A percentile compares a stretch with the other conserved stretches of the same genome.
These are phyloP conservation scores for Yasuhikotakia modesta DNA, from an alignment of 2,797 vertebrate species.

Conservation along the genomic window DNA sequence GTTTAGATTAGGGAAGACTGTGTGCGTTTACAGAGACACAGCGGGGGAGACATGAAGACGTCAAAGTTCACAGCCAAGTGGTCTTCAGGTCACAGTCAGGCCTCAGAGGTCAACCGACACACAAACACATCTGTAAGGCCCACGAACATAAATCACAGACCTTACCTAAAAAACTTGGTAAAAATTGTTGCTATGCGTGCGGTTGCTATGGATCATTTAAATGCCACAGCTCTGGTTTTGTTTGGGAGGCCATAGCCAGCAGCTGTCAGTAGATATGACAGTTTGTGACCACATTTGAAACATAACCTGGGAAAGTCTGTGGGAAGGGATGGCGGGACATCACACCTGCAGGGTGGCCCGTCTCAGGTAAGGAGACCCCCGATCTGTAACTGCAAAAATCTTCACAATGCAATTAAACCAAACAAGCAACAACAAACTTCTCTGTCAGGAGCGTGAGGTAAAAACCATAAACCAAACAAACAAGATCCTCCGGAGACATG, in stretches of 20 bases:
- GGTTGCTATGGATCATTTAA: conserved; percentile 32
- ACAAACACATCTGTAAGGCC: conserved; percentile 53
- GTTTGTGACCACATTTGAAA: conserved; percentile 11
- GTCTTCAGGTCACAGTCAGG: conserved; percentile 41
- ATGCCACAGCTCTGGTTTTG: conserved; percentile 33
- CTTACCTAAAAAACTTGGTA: background rate
- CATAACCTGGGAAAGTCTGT: conserved; percentile 6
- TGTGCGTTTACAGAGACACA: conserved; percentile 53
- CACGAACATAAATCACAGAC: conserved; percentile 29
- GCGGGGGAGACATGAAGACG: conserved; percentile 36
- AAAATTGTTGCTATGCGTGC: conserved; percentile 6
- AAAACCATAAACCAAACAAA: conserved; percentile 37
- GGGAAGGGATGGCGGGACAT: background rate
- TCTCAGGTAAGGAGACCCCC: conserved; percentile 5
- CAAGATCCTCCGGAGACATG: conserved; percentile 24
- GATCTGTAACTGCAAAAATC: background rate
- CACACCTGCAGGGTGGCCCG: conserved; percentile 22
- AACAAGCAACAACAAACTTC: background rate
- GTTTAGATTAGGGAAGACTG: conserved; percentile 63
- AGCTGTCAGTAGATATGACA: conserved; percentile 43
- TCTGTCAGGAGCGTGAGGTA: conserved; percentile 18
- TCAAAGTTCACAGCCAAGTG: conserved; percentile 58
- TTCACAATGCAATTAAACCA: conserved; percentile 5
- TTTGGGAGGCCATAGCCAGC: conserved; percentile 33
- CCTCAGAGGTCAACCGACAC: conserved; percentile 48